phyloP scores from a whole-genome alignment of 2,113 vertebrate species.

The Solea solea region DNA sequence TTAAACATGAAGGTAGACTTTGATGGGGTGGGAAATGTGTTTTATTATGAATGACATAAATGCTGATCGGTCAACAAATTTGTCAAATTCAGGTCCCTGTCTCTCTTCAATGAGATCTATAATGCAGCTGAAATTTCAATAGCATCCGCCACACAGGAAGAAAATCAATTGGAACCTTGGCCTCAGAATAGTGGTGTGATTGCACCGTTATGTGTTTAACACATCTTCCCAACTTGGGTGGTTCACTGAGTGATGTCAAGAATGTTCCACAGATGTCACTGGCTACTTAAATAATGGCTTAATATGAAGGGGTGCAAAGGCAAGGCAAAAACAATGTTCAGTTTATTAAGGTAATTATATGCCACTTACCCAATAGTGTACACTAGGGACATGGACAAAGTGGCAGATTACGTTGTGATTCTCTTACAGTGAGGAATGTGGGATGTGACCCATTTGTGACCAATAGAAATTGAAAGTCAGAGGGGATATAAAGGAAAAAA shows the following conservation, averaged over 20 bases:
- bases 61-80: slow-evolving; percentile 36
- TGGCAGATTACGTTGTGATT: no score
- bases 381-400: no score
- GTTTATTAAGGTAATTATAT: slow-evolving; percentile 6
- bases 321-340: not conserved
- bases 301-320: not conserved
- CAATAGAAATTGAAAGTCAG: slow-evolving; percentile 9
- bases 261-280: not conserved
- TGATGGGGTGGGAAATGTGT: slow-evolving; percentile 11
- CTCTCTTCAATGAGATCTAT: slow-evolving; percentile 30
- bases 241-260: slow-evolving; percentile 13
- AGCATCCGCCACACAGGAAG: slow-evolving; percentile 37
- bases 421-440: no score
- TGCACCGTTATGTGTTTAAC: slow-evolving; percentile 16
- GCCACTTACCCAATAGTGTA: not conserved
- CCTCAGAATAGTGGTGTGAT: slow-evolving; percentile 26
- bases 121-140: slow-evolving; percentile 49
- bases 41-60: slow-evolving; percentile 20
- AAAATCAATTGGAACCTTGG: not conserved
- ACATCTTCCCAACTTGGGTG: slow-evolving; percentile 15
- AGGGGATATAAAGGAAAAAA: not conserved
- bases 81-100: slow-evolving; percentile 53
- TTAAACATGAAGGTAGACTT: slow-evolving; percentile 7
- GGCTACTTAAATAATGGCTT: slow-evolving; percentile 10
- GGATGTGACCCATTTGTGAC: slow-evolving; percentile 4